phyloP scores from a whole-genome alignment of 2,888 invertebrate species.

The Tenthredo notha region DNA sequence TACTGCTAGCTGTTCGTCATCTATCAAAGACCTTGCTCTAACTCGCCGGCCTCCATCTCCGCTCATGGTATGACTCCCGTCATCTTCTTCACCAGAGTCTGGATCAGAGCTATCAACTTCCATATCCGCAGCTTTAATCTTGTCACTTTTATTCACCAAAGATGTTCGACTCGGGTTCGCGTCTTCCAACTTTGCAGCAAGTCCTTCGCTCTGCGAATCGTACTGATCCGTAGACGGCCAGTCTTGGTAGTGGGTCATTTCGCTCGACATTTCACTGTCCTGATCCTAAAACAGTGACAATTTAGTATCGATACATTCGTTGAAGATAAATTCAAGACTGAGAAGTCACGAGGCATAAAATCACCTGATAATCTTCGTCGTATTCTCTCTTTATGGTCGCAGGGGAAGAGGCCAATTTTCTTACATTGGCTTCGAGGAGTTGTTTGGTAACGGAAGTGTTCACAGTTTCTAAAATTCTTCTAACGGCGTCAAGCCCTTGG shows the following conservation, averaged over 20 bases:
- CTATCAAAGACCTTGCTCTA: conserved; percentile 95
- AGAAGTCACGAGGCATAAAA: background rate
- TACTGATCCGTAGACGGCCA: conserved; percentile 73
- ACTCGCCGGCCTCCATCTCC: conserved; percentile 87
- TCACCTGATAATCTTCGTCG: conserved; percentile 74
- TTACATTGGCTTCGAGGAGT: conserved; percentile 85
- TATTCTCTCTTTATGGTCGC: conserved; percentile 76
- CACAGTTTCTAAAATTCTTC: conserved; percentile 87
- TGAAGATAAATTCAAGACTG: background rate
- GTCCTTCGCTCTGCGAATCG: conserved; percentile 84
- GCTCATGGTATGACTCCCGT: conserved; percentile 77
- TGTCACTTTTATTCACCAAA: conserved; percentile 74
- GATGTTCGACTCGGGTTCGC: conserved; percentile 80
- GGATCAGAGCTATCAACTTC: conserved; percentile 67
- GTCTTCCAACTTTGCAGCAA: conserved; percentile 89
- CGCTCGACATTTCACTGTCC: conserved; percentile 80
- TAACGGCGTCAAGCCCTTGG: conserved; percentile 83
- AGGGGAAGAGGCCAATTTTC: conserved; percentile 83
- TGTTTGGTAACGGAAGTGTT: conserved; percentile 88
- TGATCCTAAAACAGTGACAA: conserved; percentile 82
- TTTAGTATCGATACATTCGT: background rate
- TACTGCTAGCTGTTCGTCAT: conserved; percentile 94
- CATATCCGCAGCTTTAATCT: conserved; percentile 54
- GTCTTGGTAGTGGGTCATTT: conserved; percentile 72
- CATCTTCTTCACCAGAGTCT: conserved; percentile 80